Base-by-base conservation (phyloP, 2,888 invertebrate species). In the Eupithecia subfuscata region DNA sequence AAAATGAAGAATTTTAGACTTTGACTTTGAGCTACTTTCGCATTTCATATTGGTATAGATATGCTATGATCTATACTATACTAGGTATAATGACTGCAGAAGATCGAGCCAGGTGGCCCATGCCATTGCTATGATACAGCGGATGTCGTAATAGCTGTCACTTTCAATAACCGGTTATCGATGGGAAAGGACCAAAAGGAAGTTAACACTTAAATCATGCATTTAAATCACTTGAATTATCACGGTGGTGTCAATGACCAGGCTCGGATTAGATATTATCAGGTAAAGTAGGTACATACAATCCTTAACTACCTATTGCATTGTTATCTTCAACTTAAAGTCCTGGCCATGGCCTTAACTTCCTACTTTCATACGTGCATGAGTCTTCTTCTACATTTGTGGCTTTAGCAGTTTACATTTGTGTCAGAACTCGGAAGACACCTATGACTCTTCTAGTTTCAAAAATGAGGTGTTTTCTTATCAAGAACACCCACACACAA, bases 161-260 rank as follows among this genome's bases (percentile, higher is more conserved):
- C 77, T 77, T 77, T 77, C 77, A 72, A 74, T 77, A 67, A 73
- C 76, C 76, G 71, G 77, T 77, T 77, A 30, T 72, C 67, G n/a
- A 56, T 75, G 72, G 60, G 69, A 77, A 70, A 52, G 34, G 68
- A 71, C 69, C 7, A 25, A 75, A 60, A 72, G 76, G 73, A 73
- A 73, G 72, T 75, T 65, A 68, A n/a, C 68, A 40, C 68, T 16
- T 16, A 68, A n/a, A 22, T 25, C 60, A 25, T 40, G 22, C 69
- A 45, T 65, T 65, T 43, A 22, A 68, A 68, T 68, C 0, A 1
- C 16, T 68, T 16, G 43, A 40, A 43, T 68, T 68, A 68, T 68
- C 40, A 18, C 3, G n/a, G 34, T 64, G 37, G 22, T 67, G 43
- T 68, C 68, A 43, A 43, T 68, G 43, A 45, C 68, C 45, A 9